These are phyloP conservation scores for Micromesistius poutassou DNA, from an alignment of 2,797 vertebrate genomes.

Conservation along the genomic window DNA sequence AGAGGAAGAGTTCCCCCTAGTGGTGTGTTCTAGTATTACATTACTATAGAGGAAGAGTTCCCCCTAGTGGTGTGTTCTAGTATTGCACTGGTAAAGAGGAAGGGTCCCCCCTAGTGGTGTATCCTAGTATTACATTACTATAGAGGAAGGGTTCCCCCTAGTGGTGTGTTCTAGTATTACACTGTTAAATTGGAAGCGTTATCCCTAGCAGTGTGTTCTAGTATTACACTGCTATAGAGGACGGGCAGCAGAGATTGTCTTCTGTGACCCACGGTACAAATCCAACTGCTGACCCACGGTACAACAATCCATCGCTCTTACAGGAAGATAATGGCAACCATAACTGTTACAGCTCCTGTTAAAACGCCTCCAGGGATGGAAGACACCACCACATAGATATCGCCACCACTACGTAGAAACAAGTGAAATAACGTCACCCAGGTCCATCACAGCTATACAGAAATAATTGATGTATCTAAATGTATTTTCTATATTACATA, in stretches of 20 bases:
- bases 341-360: conserved; percentile 17
- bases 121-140: conserved; percentile 11
- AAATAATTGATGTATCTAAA: conserved; percentile 6
- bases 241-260: neutral
- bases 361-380: neutral
- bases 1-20: neutral
- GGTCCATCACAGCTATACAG: neutral
- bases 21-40: neutral
- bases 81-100: neutral
- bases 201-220: neutral
- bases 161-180: neutral
- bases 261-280: neutral
- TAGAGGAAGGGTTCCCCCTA: neutral
- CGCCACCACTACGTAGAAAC: neutral
- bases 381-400: conserved; percentile 13
- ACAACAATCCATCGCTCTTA: neutral
- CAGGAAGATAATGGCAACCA: neutral
- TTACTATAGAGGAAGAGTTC: neutral
- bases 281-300: conserved; percentile 8
- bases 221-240: neutral
- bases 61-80: neutral
- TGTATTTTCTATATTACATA: conserved; percentile 6
- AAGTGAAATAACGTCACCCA: neutral
- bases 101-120: conserved; percentile 25
- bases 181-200: neutral